A percentile compares a stretch with the other conserved stretches of the same genome.
Evolutionary conservation across 2,888 invertebrate species (phyloP).

Genomic region (Stegophylla sp.): DNA sequence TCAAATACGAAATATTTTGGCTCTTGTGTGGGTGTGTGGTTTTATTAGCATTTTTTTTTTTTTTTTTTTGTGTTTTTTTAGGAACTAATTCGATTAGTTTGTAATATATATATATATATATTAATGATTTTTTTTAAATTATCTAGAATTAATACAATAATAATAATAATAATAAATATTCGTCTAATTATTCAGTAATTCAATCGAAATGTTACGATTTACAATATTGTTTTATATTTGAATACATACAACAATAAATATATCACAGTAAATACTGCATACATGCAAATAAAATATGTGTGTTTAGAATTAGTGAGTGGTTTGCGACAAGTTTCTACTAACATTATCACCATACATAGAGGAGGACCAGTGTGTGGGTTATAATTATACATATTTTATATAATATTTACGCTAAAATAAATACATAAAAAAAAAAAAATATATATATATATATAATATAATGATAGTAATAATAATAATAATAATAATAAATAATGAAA

Average conservation of each 20-base stretch:
- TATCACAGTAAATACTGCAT: slow-evolving; percentile 58
- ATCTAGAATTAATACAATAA: slow-evolving; percentile 48
- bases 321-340: slow-evolving; percentile 33
- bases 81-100: slow-evolving; percentile 56
- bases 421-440: slow-evolving; percentile 38
- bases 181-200: slow-evolving; percentile 17
- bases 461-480: too few species aligned
- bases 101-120: too few species aligned
- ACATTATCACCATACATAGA: slow-evolving; percentile 32
- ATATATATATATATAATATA: too few species aligned
- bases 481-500: slow-evolving; percentile 41
- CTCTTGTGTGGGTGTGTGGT: slow-evolving; percentile 17
- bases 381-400: slow-evolving; percentile 36
- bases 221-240: slow-evolving; percentile 20
- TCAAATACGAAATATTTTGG: slow-evolving; percentile 26
- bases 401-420: slow-evolving; percentile 12
- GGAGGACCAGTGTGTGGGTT: slow-evolving; percentile 22
- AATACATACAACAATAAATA: slow-evolving; percentile 50
- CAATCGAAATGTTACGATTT: slow-evolving; percentile 28
- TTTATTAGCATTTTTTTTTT: too few species aligned
- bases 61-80: too few species aligned
- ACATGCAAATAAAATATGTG: slow-evolving; percentile 48
- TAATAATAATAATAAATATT: too few species aligned
- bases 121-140: slow-evolving; percentile 43
- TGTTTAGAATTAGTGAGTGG: slow-evolving; percentile 45